Percentiles rank a stretch among this genome's conserved stretches.
These are phyloP conservation scores for Hycleus phaleratus DNA, from an alignment of 1,140 invertebrate species.

Conservation along the genomic window DNA sequence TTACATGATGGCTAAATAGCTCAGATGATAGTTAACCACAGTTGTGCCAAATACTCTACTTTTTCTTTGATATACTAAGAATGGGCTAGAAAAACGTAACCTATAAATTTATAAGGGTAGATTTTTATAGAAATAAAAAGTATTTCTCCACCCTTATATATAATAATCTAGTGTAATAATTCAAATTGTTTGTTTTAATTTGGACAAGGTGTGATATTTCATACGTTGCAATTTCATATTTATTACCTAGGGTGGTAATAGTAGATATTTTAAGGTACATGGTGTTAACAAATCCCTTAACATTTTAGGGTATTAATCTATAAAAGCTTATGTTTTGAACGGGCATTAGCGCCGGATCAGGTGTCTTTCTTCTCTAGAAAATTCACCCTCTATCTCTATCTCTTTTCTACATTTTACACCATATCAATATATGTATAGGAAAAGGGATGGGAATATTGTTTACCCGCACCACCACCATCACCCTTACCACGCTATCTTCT, in stretches of 20 bases:
- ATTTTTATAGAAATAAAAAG: too few relatives aligned
- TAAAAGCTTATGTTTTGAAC: constrained; percentile 21
- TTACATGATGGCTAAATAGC: neutral
- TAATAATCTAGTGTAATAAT: constrained; percentile 18
- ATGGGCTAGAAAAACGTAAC: too few relatives aligned
- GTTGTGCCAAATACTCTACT: neutral
- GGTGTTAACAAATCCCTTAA: constrained; percentile 23
- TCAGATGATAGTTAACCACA: neutral
- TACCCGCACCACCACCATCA: too few relatives aligned
- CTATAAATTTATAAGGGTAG: too few relatives aligned
- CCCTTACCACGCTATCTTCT: neutral
- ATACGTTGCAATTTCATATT: constrained; percentile 24
- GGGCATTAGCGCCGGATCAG: constrained; percentile 17
- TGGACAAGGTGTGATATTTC: constrained; percentile 24
- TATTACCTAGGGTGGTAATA: constrained; percentile 6
- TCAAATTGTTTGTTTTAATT: constrained; percentile 15
- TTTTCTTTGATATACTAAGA: too few relatives aligned
- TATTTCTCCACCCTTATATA: neutral
- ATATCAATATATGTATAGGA: neutral
- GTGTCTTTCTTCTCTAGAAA: constrained; percentile 9
- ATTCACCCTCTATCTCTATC: too few relatives aligned
- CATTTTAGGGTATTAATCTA: constrained; percentile 21
- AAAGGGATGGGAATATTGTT: too few relatives aligned
- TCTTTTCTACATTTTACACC: too few relatives aligned
- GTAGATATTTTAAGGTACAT: neutral